phyloP scores from a whole-genome alignment of 2,113 vertebrate genomes.

The Puffinus mauretanicus region DNA sequence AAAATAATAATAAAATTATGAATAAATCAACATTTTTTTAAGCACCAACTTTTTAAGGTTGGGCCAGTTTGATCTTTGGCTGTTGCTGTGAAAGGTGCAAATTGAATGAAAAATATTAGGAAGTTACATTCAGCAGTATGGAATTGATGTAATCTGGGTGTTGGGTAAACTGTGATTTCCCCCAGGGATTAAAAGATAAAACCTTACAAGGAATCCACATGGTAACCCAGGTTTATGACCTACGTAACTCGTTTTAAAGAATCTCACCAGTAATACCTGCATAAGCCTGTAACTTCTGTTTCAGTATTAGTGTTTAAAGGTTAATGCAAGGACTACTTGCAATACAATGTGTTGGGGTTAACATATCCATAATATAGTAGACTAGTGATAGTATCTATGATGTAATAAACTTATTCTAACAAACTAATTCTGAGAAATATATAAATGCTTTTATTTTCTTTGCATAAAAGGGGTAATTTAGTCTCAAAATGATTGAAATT shows the following conservation, averaged over 20 bases:
- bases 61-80: neutral
- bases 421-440: neutral
- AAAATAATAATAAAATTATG: neutral
- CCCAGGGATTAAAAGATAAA: neutral
- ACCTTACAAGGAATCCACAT: neutral
- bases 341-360: neutral
- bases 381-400: neutral
- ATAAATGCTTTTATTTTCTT: neutral
- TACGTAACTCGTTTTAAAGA: neutral
- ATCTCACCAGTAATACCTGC: neutral
- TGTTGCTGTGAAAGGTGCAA: neutral
- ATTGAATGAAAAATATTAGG: neutral
- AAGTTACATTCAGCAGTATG: neutral
- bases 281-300: neutral
- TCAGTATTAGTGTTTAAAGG: neutral
- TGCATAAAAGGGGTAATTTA: neutral
- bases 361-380: neutral
- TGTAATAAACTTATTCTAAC: neutral
- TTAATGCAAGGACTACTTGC: neutral
- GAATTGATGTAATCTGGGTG: neutral
- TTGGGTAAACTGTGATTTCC: neutral
- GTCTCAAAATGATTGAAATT: neutral
- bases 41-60: neutral
- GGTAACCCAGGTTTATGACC: neutral
- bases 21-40: neutral